phyloP scores from a whole-genome alignment of 2,113 vertebrate species.

The Chaenocephalus aceratus region DNA sequence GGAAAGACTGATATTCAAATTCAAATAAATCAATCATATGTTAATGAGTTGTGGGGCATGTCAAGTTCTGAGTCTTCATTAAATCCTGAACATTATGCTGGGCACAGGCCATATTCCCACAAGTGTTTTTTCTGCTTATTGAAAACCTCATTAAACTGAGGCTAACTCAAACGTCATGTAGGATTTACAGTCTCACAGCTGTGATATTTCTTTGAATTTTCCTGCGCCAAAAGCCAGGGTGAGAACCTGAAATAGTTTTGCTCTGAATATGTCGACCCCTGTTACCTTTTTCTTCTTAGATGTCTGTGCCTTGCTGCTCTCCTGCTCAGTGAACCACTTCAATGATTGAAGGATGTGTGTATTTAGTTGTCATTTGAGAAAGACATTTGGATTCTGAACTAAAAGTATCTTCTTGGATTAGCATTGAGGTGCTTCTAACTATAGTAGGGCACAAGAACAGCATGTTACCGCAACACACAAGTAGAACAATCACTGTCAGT shows the following conservation, averaged over 20 bases:
- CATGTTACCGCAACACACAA: constrained; percentile 8
- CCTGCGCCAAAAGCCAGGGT: neutral
- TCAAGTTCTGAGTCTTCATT: neutral
- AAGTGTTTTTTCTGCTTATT: neutral
- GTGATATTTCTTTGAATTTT: too few species aligned
- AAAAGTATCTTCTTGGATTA: constrained; percentile 38
- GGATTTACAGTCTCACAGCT: too few species aligned
- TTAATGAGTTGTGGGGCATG: neutral
- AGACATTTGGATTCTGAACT: constrained; percentile 57
- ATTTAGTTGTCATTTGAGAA: constrained; percentile 67
- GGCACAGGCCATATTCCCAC: neutral
- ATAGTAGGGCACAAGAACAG: constrained; percentile 15
- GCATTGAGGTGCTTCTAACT: constrained; percentile 31
- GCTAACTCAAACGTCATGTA: neutral
- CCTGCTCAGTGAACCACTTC: constrained; percentile 55
- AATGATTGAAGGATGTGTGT: constrained; percentile 60
- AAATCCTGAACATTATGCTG: constrained; percentile 4
- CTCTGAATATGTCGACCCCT: constrained; percentile 61
- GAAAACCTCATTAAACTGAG: constrained; percentile 14
- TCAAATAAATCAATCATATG: neutral
- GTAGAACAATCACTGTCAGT: neutral
- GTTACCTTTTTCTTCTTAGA: constrained; percentile 53
- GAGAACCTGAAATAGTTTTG: constrained; percentile 35
- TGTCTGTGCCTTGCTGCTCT: constrained; percentile 49
- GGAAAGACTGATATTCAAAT: neutral